These are phyloP conservation scores for Diadromus collaris DNA, from an alignment of 2,888 invertebrate species.

Conservation along the genomic window DNA sequence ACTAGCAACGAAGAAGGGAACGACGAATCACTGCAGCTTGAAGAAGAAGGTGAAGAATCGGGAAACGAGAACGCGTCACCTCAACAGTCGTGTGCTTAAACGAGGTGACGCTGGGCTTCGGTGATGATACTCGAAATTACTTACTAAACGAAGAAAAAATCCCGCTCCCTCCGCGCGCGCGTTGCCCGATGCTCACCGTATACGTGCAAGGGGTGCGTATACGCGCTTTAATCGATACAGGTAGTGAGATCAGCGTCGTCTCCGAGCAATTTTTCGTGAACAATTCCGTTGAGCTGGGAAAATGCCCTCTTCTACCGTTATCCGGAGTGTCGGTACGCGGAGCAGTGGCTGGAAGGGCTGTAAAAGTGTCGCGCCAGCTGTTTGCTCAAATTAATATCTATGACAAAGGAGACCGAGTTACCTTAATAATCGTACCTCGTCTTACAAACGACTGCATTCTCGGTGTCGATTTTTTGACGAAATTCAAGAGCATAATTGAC, in stretches of 20 bases:
- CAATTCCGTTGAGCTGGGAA: neutral
- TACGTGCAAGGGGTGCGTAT: neutral
- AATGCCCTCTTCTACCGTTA: neutral
- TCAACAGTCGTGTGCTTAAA: neutral
- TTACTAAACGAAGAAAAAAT: neutral
- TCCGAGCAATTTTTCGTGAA: neutral
- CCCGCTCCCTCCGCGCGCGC: neutral
- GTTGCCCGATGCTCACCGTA: neutral
- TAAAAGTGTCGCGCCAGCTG: neutral
- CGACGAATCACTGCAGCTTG: neutral
- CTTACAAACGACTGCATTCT: neutral
- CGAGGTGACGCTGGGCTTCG: slow-evolving; percentile 17
- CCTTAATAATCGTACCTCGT: neutral
- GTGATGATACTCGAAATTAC: neutral
- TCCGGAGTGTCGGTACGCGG: neutral
- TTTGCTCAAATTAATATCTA: neutral
- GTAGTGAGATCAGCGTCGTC: neutral
- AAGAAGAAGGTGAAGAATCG: neutral
- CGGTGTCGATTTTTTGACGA: neutral
- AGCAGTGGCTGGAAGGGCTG: neutral
- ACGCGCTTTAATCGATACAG: neutral
- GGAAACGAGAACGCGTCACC: slow-evolving; percentile 22
- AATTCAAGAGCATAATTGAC: neutral
- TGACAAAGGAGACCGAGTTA: neutral
- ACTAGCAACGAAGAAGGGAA: neutral